Conservation (phyloP, 2,113 vertebrate genomes). For the Seriola dumerili region DNA sequence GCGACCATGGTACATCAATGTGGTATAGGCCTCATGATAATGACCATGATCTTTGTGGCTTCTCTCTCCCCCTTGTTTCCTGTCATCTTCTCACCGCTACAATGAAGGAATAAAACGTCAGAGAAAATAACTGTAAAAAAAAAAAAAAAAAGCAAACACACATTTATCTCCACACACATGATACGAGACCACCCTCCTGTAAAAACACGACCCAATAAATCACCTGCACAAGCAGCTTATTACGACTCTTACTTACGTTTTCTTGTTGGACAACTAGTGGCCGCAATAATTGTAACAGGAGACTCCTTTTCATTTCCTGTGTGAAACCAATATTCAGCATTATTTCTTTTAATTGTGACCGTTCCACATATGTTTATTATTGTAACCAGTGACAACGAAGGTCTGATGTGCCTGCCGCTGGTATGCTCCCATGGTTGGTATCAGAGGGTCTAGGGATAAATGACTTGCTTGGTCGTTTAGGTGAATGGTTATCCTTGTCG, state of each 20-base stretch:
- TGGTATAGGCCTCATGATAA: constrained; percentile 21
- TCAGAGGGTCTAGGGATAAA: background rate
- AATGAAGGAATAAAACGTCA: background rate
- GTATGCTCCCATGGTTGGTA: background rate
- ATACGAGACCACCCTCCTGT: too few species aligned
- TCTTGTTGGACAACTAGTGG: background rate
- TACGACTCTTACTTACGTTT: background rate
- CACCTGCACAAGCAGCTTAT: background rate
- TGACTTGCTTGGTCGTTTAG: background rate
- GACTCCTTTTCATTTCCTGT: background rate
- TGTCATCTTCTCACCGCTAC: background rate
- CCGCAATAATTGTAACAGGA: background rate
- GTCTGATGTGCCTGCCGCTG: too few species aligned
- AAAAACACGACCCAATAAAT: too few species aligned
- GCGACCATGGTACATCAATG: background rate
- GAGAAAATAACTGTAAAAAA: too few species aligned
- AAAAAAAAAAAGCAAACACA: too few species aligned
- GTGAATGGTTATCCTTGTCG: background rate
- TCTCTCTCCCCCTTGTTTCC: constrained; percentile 18
- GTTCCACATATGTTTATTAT: background rate
- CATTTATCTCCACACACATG: too few species aligned
- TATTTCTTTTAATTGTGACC: background rate
- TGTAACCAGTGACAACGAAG: background rate
- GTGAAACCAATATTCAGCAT: background rate
- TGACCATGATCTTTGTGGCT: constrained; percentile 9